Evolutionary conservation across 2,797 vertebrate genomes (phyloP), one percentile per base, ranked within the genome.

Genomic region (Hydrocynus forskahlii): DNA sequence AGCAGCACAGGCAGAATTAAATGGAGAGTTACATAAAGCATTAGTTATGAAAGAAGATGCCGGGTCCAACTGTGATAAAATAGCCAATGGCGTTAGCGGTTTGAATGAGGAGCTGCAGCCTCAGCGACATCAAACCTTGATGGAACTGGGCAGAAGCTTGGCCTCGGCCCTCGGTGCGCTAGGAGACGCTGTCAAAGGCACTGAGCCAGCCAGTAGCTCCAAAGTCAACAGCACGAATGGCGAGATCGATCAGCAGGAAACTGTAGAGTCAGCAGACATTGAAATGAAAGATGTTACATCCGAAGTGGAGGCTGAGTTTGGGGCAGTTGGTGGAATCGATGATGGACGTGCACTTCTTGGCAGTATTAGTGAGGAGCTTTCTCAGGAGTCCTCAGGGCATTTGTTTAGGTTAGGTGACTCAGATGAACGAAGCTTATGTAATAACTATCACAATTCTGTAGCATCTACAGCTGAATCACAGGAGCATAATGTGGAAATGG

Each of bases 91-190:
- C 38, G 88, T 93, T 86, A 89, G 94, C 43, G 89, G 90, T 84
- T 87, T 94, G 73, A 93, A 92, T 83, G 94, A 94, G 89, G 94
- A 95, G 78, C 94, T 95, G 48, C 81, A 87, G 45, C 86, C 86
- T 74, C 71, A 94, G 77, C 93, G 95, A 87, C 96, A 96, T 89
- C 94, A 95, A 89, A 94, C 95, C 80, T 96, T 95, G 81, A 94
- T 95, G 84, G 95, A 96, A 91, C 95, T 96, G 76, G 96, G 95
- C 0, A 94, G 94, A 88, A 96, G 92, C 90, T 93, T 96, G 91
- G 95, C 93, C 82, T 95, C 94, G 86, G 96, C 96, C 81, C 89
- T 96, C 77, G 95, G 95, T 88, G 96, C 95, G 75, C 86, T 97
- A 79, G 96, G 95, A 84, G 94, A 92, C 69, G 95, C 95, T 75